These are phyloP conservation scores for Deroptyus accipitrinus DNA, from an alignment of 2,113 vertebrate species.

Conservation along the genomic window DNA sequence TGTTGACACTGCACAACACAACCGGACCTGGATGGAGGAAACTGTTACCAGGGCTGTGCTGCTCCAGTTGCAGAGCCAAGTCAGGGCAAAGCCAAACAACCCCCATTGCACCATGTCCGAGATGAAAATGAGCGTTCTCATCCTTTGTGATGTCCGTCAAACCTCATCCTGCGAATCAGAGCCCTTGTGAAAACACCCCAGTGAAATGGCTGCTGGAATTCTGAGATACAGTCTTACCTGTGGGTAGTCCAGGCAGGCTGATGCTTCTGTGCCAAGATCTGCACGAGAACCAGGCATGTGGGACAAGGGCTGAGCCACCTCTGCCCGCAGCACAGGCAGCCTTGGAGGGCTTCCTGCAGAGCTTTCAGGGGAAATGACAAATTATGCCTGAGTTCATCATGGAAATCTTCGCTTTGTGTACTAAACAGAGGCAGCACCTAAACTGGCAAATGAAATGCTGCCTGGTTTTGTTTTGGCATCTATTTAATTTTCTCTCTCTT, in stretches of 20 bases:
- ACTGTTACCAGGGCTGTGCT: not conserved
- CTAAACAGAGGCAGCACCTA: not conserved
- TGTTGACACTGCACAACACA: fast-evolving
- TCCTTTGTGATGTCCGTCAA: fast-evolving
- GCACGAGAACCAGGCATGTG: fast-evolving
- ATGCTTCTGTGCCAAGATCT: not conserved
- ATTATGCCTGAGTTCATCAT: fast-evolving
- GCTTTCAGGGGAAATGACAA: not conserved
- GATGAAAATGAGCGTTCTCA: not conserved
- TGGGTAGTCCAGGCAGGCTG: not conserved
- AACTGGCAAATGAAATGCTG: not conserved
- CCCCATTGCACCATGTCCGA: fast-evolving
- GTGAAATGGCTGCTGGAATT: not conserved
- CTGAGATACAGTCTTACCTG: fast-evolving
- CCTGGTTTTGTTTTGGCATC: not conserved
- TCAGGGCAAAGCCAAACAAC: not conserved
- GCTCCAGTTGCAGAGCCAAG: not conserved
- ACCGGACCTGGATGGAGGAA: not conserved
- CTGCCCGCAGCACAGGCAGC: not conserved
- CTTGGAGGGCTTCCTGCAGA: not conserved
- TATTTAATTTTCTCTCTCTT: not conserved
- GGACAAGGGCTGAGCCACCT: not conserved
- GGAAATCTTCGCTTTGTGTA: not conserved
- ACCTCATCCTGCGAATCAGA: not conserved
- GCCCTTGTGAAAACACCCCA: not conserved